Evolutionary conservation across 2,797 vertebrate species (phyloP).

Genomic region (Coluber constrictor): DNA sequence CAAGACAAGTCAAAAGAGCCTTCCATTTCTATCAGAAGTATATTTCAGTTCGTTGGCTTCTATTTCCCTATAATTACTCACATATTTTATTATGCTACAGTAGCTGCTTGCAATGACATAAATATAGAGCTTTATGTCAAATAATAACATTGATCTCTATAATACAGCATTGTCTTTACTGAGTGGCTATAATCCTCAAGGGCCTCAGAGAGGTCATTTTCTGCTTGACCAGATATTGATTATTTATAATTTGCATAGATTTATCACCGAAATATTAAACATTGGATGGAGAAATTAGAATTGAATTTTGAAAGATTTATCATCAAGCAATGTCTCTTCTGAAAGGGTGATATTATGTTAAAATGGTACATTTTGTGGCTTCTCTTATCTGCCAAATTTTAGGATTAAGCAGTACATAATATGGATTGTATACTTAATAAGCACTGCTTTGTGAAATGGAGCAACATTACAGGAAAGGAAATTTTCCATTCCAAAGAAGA

Average conservation of each 20-base stretch:
- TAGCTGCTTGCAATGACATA: background rate
- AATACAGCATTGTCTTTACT: background rate
- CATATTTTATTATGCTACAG: background rate
- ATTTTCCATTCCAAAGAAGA: background rate
- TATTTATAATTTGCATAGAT: background rate
- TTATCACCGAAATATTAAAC: background rate
- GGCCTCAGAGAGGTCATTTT: background rate
- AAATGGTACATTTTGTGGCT: background rate
- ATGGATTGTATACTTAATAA: background rate
- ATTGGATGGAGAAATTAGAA: background rate
- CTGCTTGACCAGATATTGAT: background rate
- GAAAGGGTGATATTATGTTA: background rate
- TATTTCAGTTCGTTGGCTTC: background rate
- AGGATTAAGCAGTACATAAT: background rate
- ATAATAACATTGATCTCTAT: background rate
- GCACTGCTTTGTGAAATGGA: background rate
- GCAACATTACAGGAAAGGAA: background rate
- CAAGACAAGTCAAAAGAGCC: background rate
- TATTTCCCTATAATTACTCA: background rate
- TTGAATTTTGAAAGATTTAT: background rate
- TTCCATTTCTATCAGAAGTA: background rate
- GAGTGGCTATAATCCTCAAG: background rate
- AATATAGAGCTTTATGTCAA: background rate
- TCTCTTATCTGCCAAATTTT: background rate
- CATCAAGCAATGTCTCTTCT: background rate